A percentile compares a stretch with the other conserved stretches of the same genome.
phyloP scores from a whole-genome alignment of 2,113 vertebrate genomes.

The Gambusia holbrooki region DNA sequence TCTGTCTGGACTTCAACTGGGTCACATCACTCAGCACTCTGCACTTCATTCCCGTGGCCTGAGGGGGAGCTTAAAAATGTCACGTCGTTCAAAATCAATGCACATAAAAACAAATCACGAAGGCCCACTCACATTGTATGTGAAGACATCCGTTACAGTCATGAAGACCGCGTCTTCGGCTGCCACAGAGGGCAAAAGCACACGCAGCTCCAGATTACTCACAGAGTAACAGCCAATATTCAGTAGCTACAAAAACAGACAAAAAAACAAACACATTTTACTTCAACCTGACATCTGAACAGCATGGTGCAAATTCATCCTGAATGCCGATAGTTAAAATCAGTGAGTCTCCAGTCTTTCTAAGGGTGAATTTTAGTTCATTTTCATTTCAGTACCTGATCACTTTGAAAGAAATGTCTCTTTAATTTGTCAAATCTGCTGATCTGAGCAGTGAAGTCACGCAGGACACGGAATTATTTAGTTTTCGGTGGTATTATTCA shows the following conservation, averaged over 20 bases:
- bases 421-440: neutral
- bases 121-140: slow-evolving; percentile 84
- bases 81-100: neutral
- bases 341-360: neutral
- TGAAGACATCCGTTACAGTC: slow-evolving; percentile 82
- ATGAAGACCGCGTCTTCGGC: slow-evolving; percentile 82
- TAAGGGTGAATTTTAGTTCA: neutral
- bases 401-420: neutral
- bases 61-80: slow-evolving; percentile 6
- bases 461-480: neutral
- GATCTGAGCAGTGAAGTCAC: neutral
- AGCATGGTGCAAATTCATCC: neutral
- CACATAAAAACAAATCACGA: neutral
- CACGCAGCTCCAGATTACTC: slow-evolving; percentile 80
- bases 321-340: neutral
- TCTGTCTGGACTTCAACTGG: slow-evolving; percentile 65
- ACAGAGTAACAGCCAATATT: slow-evolving; percentile 89
- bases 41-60: slow-evolving; percentile 86
- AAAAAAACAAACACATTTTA: neutral
- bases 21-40: slow-evolving; percentile 73
- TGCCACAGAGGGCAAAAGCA: slow-evolving; percentile 86
- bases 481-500: no score
- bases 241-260: slow-evolving; percentile 81
- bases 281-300: neutral
- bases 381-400: neutral